Conservation (phyloP, 53 echinoderm and acorn worm genomes). For the Hippasteria phrygiana region DNA sequence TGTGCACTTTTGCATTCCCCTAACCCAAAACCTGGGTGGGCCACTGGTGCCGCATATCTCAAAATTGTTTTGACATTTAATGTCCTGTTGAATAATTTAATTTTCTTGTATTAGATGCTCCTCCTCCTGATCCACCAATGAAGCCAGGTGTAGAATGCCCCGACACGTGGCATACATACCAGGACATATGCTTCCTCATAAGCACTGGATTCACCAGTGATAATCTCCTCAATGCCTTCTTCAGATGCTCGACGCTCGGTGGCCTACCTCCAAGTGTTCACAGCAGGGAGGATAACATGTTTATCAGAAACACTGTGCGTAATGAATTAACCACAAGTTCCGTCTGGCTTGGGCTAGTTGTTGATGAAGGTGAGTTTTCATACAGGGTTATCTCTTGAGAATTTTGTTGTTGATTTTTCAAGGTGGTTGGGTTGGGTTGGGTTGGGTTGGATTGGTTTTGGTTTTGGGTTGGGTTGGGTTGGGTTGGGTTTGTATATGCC, state of each 20-base stretch:
- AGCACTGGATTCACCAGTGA: constrained; percentile 25
- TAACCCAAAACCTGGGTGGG: too few species aligned
- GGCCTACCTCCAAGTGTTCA: constrained; percentile 78
- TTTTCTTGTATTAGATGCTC: constrained; percentile 11
- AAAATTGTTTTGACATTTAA: too few species aligned
- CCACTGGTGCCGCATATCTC: too few species aligned
- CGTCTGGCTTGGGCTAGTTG: constrained; percentile 80
- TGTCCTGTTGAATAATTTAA: too few species aligned
- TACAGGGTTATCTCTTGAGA: neutral
- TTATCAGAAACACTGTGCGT: constrained; percentile 46
- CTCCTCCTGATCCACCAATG: constrained; percentile 25
- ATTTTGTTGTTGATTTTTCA: too few species aligned
- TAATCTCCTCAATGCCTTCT: constrained; percentile 61
- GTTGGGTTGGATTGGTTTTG: too few species aligned
- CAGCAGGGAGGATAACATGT: constrained; percentile 70
- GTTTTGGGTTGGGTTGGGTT: too few species aligned
- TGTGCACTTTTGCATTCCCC: too few species aligned
- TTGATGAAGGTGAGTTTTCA: constrained; percentile 69
- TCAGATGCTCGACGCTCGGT: constrained; percentile 57
- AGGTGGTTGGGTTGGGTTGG: too few species aligned
- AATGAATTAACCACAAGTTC: constrained; percentile 14
- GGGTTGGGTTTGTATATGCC: too few species aligned
- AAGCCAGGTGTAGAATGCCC: constrained; percentile 36
- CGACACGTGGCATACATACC: constrained; percentile 8
- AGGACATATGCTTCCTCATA: constrained; percentile 31